Conservation (phyloP, 1,140 invertebrate genomes). For the Drosophila albomicans region DNA sequence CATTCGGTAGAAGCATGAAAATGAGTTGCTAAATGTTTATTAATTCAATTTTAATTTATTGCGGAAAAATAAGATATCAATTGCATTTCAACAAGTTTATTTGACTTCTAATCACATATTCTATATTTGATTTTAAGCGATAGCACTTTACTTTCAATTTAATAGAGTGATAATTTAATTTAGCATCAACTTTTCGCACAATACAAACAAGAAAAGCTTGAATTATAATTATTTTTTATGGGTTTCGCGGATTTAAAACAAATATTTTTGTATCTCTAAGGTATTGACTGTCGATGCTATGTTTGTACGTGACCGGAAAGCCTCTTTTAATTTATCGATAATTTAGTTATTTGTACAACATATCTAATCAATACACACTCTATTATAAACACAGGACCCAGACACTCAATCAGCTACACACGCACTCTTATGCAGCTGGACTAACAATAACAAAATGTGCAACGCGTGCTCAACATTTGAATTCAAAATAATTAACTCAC, state of each 20-base stretch:
- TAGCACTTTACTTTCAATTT: too few relatives aligned
- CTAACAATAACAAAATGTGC: constrained; percentile 62
- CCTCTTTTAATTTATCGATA: constrained; percentile 47
- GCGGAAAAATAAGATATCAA: neutral
- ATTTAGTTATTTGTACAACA: constrained; percentile 39
- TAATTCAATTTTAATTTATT: neutral
- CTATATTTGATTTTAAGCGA: too few relatives aligned
- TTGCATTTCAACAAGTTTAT: too few relatives aligned
- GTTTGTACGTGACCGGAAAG: constrained; percentile 19
- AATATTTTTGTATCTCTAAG: neutral
- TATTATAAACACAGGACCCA: constrained; percentile 10
- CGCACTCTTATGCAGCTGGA: constrained; percentile 33
- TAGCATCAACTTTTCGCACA: too few relatives aligned
- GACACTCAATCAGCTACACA: constrained; percentile 19
- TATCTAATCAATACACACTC: constrained; percentile 34
- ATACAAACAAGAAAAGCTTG: neutral
- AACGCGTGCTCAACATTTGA: constrained; percentile 49
- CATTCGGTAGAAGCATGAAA: neutral
- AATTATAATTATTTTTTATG: neutral
- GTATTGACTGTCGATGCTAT: neutral
- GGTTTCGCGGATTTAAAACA: neutral
- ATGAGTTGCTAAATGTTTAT: constrained; percentile 8
- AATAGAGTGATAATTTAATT: too few relatives aligned
- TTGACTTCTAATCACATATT: too few relatives aligned
- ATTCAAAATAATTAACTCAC: constrained; percentile 79